Evolutionary conservation across 2,113 vertebrate genomes (phyloP).

Genomic region (Monarcha castaneiventris): DNA sequence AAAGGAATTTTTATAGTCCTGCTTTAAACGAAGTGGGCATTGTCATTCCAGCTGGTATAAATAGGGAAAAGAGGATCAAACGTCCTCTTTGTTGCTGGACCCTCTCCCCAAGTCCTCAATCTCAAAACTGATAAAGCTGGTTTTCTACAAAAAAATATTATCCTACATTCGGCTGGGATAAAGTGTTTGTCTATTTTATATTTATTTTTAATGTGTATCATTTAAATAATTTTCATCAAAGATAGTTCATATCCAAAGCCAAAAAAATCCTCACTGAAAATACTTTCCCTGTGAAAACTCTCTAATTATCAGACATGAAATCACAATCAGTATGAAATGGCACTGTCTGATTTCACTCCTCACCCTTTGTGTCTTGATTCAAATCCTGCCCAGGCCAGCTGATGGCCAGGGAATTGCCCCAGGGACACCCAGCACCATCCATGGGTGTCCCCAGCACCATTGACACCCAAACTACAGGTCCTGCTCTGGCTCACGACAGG

Average conservation of each 20-base stretch:
- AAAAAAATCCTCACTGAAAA: not conserved
- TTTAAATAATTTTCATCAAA: not conserved
- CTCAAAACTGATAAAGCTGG: not conserved
- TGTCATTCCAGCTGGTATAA: not conserved
- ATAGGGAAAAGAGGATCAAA: not conserved
- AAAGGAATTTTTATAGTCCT: not conserved
- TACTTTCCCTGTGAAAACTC: not conserved
- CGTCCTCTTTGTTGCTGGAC: not conserved
- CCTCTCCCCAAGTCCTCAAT: not conserved
- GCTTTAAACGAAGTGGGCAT: not conserved
- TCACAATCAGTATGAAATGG: not conserved
- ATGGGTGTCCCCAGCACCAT: not conserved
- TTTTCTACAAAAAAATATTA: not conserved
- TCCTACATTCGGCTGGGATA: not conserved
- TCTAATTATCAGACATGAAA: not conserved
- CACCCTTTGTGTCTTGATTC: not conserved
- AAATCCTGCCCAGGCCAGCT: not conserved
- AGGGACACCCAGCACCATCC: not conserved
- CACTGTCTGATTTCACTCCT: not conserved
- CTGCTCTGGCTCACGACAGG: not conserved
- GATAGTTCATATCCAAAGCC: not conserved
- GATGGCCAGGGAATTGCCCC: not conserved
- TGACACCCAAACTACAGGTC: not conserved
- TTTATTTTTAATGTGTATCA: not conserved
- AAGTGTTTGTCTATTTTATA: not conserved